Conservation (phyloP, 2,888 invertebrate species). For the Pinctada fucata region DNA sequence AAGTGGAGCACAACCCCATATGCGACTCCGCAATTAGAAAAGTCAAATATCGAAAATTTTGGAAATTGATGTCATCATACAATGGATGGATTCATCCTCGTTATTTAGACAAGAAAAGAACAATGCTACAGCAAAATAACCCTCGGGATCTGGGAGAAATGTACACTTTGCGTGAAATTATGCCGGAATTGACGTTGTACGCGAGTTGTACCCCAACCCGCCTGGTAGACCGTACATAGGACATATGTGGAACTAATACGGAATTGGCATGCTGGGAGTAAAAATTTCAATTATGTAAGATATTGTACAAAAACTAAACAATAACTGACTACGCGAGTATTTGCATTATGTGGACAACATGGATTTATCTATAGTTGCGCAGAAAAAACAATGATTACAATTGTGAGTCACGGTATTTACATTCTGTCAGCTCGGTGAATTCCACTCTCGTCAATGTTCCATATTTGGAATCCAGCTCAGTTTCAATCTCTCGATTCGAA, state of each 20-base stretch:
- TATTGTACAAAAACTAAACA: not conserved
- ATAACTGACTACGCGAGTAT: not conserved
- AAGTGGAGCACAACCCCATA: not conserved
- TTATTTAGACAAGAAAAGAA: not conserved
- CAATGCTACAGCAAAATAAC: constrained; percentile 1
- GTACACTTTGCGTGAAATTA: constrained; percentile 4
- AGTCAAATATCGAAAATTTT: constrained; percentile 6
- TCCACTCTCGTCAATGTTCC: not conserved
- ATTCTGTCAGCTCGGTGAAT: not conserved
- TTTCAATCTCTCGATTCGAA: not conserved
- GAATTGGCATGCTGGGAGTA: not conserved
- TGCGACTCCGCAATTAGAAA: constrained; percentile 6
- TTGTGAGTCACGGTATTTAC: not conserved
- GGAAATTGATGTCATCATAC: not conserved
- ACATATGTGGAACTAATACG: constrained; percentile 12
- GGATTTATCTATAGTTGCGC: not conserved
- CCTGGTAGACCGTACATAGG: constrained; percentile 10
- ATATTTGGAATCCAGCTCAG: not conserved
- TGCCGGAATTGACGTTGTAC: not conserved
- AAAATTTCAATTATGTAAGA: not conserved
- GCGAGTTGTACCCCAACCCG: constrained; percentile 12
- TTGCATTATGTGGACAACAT: not conserved
- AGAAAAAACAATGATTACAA: not conserved
- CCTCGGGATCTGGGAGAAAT: constrained; percentile 1
- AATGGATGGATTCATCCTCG: constrained; percentile 10